Conservation (phyloP, 2,888 invertebrate species). For the Drosophila algonquin region DNA sequence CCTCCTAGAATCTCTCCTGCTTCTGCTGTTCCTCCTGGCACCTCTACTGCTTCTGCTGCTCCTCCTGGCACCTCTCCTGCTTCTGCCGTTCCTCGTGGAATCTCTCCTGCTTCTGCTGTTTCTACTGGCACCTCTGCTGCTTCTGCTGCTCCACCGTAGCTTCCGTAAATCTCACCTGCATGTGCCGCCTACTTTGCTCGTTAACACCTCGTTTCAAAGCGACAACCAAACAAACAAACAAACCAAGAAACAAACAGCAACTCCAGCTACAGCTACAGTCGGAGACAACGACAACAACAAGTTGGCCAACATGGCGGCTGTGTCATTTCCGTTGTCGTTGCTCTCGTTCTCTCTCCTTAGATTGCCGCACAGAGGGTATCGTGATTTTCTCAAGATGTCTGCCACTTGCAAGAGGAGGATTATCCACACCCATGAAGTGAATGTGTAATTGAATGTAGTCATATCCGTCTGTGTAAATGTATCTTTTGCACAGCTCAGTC, state of each 20-base stretch:
- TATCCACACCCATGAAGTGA: not conserved
- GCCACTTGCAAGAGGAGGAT: not conserved
- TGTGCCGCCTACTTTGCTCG: constrained; percentile 49
- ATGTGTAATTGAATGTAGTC: too few relatives aligned
- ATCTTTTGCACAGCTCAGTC: too few relatives aligned
- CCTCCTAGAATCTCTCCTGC: too few relatives aligned
- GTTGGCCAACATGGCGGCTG: constrained; percentile 59
- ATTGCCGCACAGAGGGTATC: not conserved
- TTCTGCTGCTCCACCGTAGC: not conserved
- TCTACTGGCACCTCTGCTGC: constrained; percentile 14
- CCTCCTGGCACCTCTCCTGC: constrained; percentile 11
- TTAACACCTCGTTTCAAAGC: constrained; percentile 54
- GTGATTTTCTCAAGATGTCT: not conserved
- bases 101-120: not conserved
- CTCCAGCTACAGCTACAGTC: constrained; percentile 18
- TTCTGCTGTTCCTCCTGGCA: too few relatives aligned
- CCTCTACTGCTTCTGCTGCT: not conserved
- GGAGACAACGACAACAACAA: constrained; percentile 33
- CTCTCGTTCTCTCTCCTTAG: constrained; percentile 1
- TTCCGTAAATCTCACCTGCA: constrained; percentile 6
- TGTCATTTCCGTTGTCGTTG: constrained; percentile 75
- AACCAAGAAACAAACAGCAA: constrained; percentile 15
- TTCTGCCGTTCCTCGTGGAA: not conserved
- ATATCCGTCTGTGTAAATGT: too few relatives aligned
- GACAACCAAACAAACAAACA: constrained; percentile 30